Percentiles rank a stretch among this genome's conserved stretches.
Conservation (phyloP, 2,888 invertebrate species). For the Epinotia bilunana region DNA sequence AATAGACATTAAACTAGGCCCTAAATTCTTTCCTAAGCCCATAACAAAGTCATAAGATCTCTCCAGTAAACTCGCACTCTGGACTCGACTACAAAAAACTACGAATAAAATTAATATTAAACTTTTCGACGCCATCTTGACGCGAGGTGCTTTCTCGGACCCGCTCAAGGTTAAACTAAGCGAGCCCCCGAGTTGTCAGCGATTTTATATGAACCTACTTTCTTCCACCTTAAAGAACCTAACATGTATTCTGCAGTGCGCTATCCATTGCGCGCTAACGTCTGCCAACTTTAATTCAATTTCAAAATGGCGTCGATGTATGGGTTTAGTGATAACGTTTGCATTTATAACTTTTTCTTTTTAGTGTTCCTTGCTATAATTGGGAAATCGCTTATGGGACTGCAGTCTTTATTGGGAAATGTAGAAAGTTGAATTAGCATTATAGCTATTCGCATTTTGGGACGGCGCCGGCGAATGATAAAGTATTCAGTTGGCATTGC, state of each 20-base stretch:
- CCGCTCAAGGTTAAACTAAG: slow-evolving; percentile 68
- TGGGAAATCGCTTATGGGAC: slow-evolving; percentile 37
- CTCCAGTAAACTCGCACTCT: slow-evolving; percentile 71
- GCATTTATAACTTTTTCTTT: slow-evolving; percentile 37
- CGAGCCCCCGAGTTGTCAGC: slow-evolving; percentile 52
- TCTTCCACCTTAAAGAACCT: slow-evolving; percentile 55
- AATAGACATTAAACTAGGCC: slow-evolving; percentile 82
- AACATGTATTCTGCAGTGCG: not conserved
- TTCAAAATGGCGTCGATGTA: slow-evolving; percentile 9
- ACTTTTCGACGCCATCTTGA: slow-evolving; percentile 65
- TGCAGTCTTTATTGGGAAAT: slow-evolving; percentile 27
- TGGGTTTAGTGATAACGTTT: slow-evolving; percentile 27
- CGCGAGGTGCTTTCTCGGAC: slow-evolving; percentile 53
- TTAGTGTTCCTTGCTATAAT: slow-evolving; percentile 40
- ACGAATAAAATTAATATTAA: slow-evolving; percentile 60
- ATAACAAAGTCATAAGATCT: slow-evolving; percentile 74
- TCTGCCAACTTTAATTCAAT: not conserved
- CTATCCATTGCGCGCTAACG: slow-evolving; percentile 9
- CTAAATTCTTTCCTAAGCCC: slow-evolving; percentile 71
- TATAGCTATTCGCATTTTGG: slow-evolving; percentile 15
- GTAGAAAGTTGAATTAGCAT: slow-evolving; percentile 36
- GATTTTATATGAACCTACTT: slow-evolving; percentile 63
- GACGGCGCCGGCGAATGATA: not conserved
- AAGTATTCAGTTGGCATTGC: slow-evolving; percentile 20
- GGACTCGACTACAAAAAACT: slow-evolving; percentile 57